These are phyloP conservation scores for Regulus satrapa DNA, from an alignment of 2,113 vertebrate species.

Conservation along the genomic window DNA sequence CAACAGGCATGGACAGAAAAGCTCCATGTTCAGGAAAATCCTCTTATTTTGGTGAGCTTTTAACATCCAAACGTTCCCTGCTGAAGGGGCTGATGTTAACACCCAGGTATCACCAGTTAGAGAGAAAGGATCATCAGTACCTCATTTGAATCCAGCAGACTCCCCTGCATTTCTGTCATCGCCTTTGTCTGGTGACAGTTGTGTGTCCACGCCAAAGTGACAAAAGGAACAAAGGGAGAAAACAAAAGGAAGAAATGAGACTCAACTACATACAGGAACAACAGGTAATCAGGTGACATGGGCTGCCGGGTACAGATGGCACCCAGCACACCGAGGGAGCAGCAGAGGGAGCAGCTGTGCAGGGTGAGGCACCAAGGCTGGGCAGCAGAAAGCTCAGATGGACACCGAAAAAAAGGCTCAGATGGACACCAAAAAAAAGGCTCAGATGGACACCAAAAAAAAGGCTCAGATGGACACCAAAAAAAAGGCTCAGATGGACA, in stretches of 20 bases:
- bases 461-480: background rate
- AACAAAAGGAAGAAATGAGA: slow-evolving; percentile 63
- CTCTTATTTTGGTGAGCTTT: background rate
- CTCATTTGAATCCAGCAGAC: slow-evolving; percentile 62
- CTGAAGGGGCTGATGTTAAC: background rate
- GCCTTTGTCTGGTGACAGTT: slow-evolving; percentile 67
- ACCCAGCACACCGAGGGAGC: no score
- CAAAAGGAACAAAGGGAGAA: slow-evolving; percentile 55
- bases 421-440: background rate
- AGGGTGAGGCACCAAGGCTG: no score
- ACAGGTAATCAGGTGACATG: background rate
- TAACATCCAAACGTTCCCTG: background rate
- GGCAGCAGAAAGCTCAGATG: background rate
- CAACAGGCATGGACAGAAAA: slow-evolving; percentile 46
- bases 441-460: background rate
- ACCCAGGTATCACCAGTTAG: background rate
- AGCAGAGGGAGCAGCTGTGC: background rate
- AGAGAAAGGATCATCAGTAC: slow-evolving; percentile 42
- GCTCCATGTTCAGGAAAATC: background rate
- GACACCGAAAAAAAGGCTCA: background rate
- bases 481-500: background rate
- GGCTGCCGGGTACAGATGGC: background rate
- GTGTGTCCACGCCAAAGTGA: slow-evolving; percentile 37
- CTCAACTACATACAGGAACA: slow-evolving; percentile 21
- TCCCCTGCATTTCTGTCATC: slow-evolving; percentile 69